Conservation (phyloP, 1,140 invertebrate genomes). For the Stenopsyche tienmushanensis region DNA sequence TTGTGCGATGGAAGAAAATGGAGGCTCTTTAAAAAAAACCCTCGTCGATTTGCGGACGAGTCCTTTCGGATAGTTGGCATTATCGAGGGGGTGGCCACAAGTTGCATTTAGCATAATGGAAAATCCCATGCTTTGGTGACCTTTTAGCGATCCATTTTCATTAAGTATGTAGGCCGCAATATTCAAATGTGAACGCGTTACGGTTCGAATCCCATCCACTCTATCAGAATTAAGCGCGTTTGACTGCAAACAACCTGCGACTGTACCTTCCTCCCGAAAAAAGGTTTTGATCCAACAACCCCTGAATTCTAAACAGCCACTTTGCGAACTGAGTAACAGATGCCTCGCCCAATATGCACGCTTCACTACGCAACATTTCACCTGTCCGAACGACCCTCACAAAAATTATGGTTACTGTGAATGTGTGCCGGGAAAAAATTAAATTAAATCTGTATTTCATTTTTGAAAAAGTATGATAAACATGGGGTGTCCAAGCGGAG, state of each 20-base stretch:
- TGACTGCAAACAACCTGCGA: background rate
- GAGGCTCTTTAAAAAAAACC: too few relatives aligned
- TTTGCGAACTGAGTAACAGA: conserved; percentile 9
- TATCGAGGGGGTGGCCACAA: background rate
- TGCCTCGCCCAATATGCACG: background rate
- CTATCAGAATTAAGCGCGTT: conserved; percentile 7
- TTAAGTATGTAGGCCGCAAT: background rate
- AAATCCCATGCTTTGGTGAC: background rate
- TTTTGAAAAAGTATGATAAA: too few relatives aligned
- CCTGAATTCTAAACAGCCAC: conserved; percentile 27
- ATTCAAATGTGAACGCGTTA: conserved; percentile 21
- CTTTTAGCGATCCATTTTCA: conserved; percentile 7
- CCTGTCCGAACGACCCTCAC: too few relatives aligned
- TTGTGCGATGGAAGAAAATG: too few relatives aligned
- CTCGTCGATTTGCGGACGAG: too few relatives aligned
- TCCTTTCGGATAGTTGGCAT: too few relatives aligned
- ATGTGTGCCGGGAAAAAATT: too few relatives aligned
- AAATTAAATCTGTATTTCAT: too few relatives aligned
- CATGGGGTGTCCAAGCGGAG: too few relatives aligned
- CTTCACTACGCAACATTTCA: too few relatives aligned
- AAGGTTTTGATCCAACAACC: conserved; percentile 1
- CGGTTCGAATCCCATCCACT: background rate
- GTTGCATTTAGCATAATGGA: conserved; percentile 13
- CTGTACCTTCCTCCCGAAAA: background rate
- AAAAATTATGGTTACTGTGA: too few relatives aligned